Conservation (phyloP, 2,113 vertebrate species). For the Nyctibius bracteatus region DNA sequence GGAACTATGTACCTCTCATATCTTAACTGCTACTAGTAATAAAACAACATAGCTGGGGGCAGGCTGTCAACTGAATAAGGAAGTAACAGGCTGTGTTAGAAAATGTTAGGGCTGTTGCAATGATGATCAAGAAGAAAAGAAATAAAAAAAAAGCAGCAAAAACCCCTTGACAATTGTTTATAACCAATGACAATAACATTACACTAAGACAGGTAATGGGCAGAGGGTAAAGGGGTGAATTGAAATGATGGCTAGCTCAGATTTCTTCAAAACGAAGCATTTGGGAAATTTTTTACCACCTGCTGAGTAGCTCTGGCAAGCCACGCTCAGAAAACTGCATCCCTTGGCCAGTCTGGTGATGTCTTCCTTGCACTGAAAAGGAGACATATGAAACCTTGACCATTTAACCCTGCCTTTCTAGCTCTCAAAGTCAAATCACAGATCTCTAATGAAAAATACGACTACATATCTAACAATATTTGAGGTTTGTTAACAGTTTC, state of each 20-base stretch:
- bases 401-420: not conserved
- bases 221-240: not conserved
- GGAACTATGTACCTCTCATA: not conserved
- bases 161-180: fast-evolving
- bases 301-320: not conserved
- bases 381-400: not conserved
- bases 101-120: not conserved
- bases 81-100: not conserved
- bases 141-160: not conserved
- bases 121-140: not conserved
- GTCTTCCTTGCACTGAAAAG: not conserved
- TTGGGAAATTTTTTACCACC: not conserved
- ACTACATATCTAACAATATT: not conserved
- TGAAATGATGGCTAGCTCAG: not conserved
- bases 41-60: not conserved
- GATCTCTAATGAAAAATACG: not conserved
- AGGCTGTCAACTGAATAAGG: not conserved
- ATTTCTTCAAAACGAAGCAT: not conserved
- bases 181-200: not conserved
- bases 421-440: not conserved
- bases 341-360: not conserved
- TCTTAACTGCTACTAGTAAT: not conserved
- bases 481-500: not conserved
- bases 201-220: not conserved
- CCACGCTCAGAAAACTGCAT: not conserved